Evolutionary conservation across 1,140 invertebrate species (phyloP).

Genomic region (Matsumurasca onukii): DNA sequence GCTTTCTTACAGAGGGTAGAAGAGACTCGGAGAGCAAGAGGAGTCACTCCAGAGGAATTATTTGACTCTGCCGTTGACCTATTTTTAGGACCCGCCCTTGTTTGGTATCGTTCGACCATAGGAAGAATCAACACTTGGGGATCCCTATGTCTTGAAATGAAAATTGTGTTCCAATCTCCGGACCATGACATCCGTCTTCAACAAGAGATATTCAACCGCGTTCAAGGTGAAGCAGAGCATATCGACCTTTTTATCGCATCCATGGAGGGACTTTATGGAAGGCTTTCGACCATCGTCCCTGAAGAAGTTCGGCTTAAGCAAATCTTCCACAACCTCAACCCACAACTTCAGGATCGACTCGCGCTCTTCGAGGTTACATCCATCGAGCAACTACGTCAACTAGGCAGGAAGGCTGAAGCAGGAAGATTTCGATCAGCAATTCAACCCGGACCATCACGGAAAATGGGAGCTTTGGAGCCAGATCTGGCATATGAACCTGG

Average conservation of each 20-base stretch:
- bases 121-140: too few relatives aligned
- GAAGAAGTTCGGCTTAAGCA: background rate
- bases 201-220: background rate
- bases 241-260: background rate
- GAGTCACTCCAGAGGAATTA: too few relatives aligned
- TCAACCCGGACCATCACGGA: background rate
- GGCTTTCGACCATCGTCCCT: background rate
- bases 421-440: background rate
- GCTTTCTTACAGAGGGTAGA: too few relatives aligned
- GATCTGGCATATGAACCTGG: background rate
- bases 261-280: background rate
- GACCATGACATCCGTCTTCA: too few relatives aligned
- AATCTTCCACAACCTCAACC: background rate
- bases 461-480: background rate
- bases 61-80: too few relatives aligned
- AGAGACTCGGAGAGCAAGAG: too few relatives aligned
- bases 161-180: too few relatives aligned
- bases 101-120: too few relatives aligned
- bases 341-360: background rate
- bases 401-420: background rate
- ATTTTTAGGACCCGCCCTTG: too few relatives aligned
- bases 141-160: too few relatives aligned
- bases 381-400: background rate
- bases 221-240: background rate
- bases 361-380: background rate